Evolutionary conservation across 2,113 vertebrate genomes (phyloP), one percentile per base, ranked within the genome.

Genomic region (Myiopsitta monachus): DNA sequence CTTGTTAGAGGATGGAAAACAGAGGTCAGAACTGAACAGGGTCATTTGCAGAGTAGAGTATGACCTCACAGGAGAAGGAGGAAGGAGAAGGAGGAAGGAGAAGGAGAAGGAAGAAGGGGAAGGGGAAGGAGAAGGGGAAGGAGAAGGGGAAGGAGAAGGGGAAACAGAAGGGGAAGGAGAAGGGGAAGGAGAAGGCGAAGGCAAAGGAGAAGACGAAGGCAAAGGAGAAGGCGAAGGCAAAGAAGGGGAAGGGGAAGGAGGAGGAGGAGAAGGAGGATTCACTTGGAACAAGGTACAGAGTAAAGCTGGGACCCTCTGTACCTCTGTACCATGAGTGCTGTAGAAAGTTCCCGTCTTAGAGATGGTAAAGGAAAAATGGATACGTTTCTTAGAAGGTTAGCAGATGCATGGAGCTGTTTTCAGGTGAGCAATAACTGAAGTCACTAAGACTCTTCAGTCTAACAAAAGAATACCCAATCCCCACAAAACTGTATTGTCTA

Each of bases 211-310:
- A 26, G 49, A 7, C 26, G 49, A 49, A 43, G 30, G 3, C 36
- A 39, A 4, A 57, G 13, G 1, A 68, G 19, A 1, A 2, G 26
- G 2, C 69, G 23, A 2, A 59, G 23, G 1, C n/a, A n/a, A n/a
- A n/a, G 54, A 0, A 47, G 16, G 0, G 66, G 10, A 2, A 41
- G 18, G 3, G 44, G 24, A 9, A 16, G 22, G 4, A 23, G 8
- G 3, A 24, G 18, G 2, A 38, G 22, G 2, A 39, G 67, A 0
- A 47, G 17, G 1, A 75, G 8, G 2, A 49, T 16, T 30, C 5
- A 18, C 66, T 16, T 70, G 57, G n/a, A 76, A 81, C 27, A 87
- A 66, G 39, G 24, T 18, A 47, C 30, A 47, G 38, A 61, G 46
- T 10, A 36, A 15, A 61, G 8, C 66, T 74, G 52, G 52, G 18